phyloP scores from a whole-genome alignment of 2,888 invertebrate species.

The Dasypolia templi region DNA sequence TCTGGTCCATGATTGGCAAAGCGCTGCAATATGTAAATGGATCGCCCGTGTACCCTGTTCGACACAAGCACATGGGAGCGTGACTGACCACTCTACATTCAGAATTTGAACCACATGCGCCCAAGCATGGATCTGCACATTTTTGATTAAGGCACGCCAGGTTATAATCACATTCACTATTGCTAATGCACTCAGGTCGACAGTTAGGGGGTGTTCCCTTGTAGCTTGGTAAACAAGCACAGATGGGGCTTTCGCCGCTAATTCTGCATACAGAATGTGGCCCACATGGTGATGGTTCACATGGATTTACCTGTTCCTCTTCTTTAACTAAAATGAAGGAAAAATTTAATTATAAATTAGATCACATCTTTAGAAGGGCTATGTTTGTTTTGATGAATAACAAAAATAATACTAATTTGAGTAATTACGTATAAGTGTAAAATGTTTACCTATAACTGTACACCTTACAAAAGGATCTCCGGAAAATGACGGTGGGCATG shows the following conservation, averaged over 20 bases:
- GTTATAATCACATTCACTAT: slow-evolving; percentile 93
- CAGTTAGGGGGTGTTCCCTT: slow-evolving; percentile 94
- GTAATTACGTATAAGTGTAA: background rate
- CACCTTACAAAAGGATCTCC: slow-evolving; percentile 95
- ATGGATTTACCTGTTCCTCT: slow-evolving; percentile 87
- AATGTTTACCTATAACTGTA: slow-evolving; percentile 83
- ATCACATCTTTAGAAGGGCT: background rate
- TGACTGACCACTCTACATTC: slow-evolving; percentile 95
- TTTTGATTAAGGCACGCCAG: slow-evolving; percentile 94
- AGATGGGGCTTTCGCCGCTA: slow-evolving; percentile 92
- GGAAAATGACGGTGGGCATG: slow-evolving; percentile 93
- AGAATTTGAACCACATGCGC: slow-evolving; percentile 93
- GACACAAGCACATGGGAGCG: slow-evolving; percentile 93
- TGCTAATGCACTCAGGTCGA: slow-evolving; percentile 94
- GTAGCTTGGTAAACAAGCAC: slow-evolving; percentile 93
- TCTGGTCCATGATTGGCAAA: slow-evolving; percentile 78
- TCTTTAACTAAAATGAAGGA: slow-evolving; percentile 70
- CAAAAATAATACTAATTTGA: background rate
- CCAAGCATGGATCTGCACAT: slow-evolving; percentile 94
- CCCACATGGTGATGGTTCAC: slow-evolving; percentile 95
- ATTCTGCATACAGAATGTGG: slow-evolving; percentile 93
- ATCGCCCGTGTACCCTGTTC: slow-evolving; percentile 93
- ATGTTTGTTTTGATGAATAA: background rate
- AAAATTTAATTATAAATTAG: slow-evolving; percentile 2
- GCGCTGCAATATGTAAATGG: slow-evolving; percentile 92